Evolutionary conservation across 2,888 invertebrate genomes (phyloP), one percentile per base, ranked within the genome.

Genomic region (Diploptera punctata): DNA sequence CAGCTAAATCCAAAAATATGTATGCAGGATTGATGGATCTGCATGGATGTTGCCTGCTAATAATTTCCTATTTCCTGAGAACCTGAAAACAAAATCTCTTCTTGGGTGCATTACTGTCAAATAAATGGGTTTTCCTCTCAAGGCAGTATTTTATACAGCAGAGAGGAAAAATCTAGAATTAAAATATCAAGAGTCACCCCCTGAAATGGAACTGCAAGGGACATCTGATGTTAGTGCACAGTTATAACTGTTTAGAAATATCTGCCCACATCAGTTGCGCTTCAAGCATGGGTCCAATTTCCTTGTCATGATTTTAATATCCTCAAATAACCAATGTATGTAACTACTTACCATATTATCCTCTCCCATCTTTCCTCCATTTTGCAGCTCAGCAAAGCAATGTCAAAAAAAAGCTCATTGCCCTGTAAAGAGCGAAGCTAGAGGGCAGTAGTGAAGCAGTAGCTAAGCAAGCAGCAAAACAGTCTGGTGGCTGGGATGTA

Each of bases 301-400:
- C 5, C 13, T 38, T 38, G 38, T 13, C 38, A 38, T 38, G 38
- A 13, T 38, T 38, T 52, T n/a, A n/a, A n/a, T n/a, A n/a, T n/a
- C n/a, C n/a, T n/a, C n/a, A n/a, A n/a, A n/a, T n/a, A n/a, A n/a
- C n/a, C n/a, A n/a, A 5, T 29, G 31, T 57, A 29, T 57, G 57
- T 5, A 57, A 57, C n/a, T 57, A 57, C 57, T 57, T 24, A 24
- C 52, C n/a, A n/a, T n/a, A 52, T 10, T 52, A 52, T 10, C 52
- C 19, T 21, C 21, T 4, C 52, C 52, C 16, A n/a, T n/a, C n/a
- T n/a, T n/a, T n/a, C n/a, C n/a, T 49, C 49, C 62, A 31, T 47
- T 18, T 31, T 61, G 68, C 73, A 60, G 71, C 72, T 78, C 77
- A 78, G 78, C 78, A 79, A 79, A 79, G 79, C 75, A 79, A 79